Base-by-base conservation (phyloP, 2,797 vertebrate species). In the Hylomyscus alleni region DNA sequence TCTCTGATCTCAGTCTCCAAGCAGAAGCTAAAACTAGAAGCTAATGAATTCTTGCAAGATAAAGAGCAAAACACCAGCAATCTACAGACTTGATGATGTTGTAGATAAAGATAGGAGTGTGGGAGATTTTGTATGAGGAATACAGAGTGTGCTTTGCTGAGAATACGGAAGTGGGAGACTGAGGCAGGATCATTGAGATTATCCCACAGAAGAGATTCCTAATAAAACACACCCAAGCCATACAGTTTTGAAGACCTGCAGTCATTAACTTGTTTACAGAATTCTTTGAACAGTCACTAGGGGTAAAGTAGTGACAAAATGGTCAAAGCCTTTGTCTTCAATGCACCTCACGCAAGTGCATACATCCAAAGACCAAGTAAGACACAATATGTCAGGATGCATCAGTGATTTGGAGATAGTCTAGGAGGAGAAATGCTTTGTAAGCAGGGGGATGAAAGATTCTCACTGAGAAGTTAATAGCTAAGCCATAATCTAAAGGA, bases 11-110 rank as follows among this genome's bases (percentile, higher is more conserved):
- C 20, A 50, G 9, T 91, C 60, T 80, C 26, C 44, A 60, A 73
- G 84, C 50, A 97, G 58, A 80, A 85, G 56, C 60, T 67, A 81
- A 93, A 93, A 93, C 81, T 47, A 29, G 69, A 58, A 84, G 44
- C 8, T 67, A 40, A 67, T 88, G 34, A 95, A 50, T 95, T 89
- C 80, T 96, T 91, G 24, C 47, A 92, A 91, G 76, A 65, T 72
- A 95, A 94, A 73, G 1, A 24, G 31, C 77, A 77, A 80, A 73
- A 76, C 2, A 75, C 44, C 14, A 89, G 15, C 77, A 82, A 12
- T 58, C 40, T 78, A 5, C 5, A 31, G 3, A 83, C 83, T 56
- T 89, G 20, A n/a, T 34, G 50, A 24, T 56, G n/a, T 40, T 93
- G 50, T 87, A 29, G 37, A 0, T 77, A 56, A 78, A 37, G 26